phyloP scores from a whole-genome alignment of 92 coral and sea anemone species.

The Bergia sp. region DNA sequence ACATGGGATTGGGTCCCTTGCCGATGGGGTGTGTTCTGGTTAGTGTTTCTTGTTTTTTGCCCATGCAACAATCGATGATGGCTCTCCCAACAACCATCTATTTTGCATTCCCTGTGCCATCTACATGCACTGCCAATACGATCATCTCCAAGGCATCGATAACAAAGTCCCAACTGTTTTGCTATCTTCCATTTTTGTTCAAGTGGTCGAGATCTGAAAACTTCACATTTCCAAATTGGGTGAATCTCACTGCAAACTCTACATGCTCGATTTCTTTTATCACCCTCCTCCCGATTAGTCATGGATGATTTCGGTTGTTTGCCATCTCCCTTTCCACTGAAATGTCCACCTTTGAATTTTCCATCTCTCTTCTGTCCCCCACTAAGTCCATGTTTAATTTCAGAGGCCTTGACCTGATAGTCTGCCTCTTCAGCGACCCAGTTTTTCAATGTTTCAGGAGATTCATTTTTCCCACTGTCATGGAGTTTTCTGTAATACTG shows the following conservation, averaged over 20 bases:
- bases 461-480: conserved; percentile 50
- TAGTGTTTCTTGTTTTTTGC: too few relatives aligned
- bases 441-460: conserved; percentile 57
- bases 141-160: conserved; percentile 63
- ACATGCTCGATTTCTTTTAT: conserved; percentile 36
- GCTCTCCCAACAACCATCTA: conserved; percentile 41
- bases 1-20: too few relatives aligned
- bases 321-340: conserved; percentile 24
- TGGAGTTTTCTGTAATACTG: conserved; percentile 54
- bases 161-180: conserved; percentile 56
- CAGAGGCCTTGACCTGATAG: conserved; percentile 63
- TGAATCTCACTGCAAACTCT: conserved; percentile 53
- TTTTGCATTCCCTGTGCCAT: conserved; percentile 44
- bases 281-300: conserved; percentile 8
- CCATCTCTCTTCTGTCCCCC: conserved; percentile 35
- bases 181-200: conserved; percentile 66
- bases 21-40: too few relatives aligned
- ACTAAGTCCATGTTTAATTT: conserved; percentile 61
- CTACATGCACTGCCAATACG: conserved; percentile 56
- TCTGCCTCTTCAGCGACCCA: conserved; percentile 73
- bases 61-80: conserved; percentile 40
- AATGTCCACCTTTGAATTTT: neutral
- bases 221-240: conserved; percentile 60
- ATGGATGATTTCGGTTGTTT: conserved; percentile 21
- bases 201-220: conserved; percentile 44